Evolutionary conservation across 2,113 vertebrate genomes (phyloP).

Genomic region (Tragelaphus scriptus): DNA sequence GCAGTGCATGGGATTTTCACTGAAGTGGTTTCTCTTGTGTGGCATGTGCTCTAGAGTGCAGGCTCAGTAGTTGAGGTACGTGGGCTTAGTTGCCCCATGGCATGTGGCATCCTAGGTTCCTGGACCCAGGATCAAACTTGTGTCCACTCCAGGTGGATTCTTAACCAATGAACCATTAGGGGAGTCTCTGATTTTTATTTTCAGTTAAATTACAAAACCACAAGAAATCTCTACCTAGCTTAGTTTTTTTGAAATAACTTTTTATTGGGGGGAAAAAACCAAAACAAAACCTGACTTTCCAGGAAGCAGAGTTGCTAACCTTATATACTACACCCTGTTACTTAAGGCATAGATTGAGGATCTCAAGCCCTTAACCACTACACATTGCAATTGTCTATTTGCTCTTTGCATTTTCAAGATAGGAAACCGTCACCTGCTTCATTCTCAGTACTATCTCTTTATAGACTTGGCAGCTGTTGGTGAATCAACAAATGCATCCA

Average conservation of each 20-base stretch:
- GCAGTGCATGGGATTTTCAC: not conserved
- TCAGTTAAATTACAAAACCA: slow-evolving; percentile 22
- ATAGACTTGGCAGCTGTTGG: not conserved
- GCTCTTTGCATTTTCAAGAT: not conserved
- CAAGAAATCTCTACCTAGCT: not conserved
- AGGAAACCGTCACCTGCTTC: not conserved
- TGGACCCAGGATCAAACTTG: not conserved
- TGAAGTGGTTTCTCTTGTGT: not conserved
- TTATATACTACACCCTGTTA: not conserved
- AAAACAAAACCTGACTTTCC: not conserved
- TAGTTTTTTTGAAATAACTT: not conserved
- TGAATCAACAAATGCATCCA: not conserved
- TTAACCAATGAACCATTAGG: not conserved
- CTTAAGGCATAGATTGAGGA: not conserved
- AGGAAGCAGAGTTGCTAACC: not conserved
- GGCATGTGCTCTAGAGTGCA: not conserved
- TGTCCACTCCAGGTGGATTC: not conserved
- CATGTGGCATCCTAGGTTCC: not conserved
- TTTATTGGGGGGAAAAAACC: not conserved
- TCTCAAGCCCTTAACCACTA: not conserved
- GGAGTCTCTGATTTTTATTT: not conserved
- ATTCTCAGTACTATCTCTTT: not conserved
- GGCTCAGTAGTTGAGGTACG: not conserved
- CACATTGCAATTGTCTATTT: not conserved
- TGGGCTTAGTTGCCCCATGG: not conserved